Percentiles rank a stretch among this genome's conserved stretches.
Conservation (phyloP, 2,797 vertebrate genomes). For the Channa striata region DNA sequence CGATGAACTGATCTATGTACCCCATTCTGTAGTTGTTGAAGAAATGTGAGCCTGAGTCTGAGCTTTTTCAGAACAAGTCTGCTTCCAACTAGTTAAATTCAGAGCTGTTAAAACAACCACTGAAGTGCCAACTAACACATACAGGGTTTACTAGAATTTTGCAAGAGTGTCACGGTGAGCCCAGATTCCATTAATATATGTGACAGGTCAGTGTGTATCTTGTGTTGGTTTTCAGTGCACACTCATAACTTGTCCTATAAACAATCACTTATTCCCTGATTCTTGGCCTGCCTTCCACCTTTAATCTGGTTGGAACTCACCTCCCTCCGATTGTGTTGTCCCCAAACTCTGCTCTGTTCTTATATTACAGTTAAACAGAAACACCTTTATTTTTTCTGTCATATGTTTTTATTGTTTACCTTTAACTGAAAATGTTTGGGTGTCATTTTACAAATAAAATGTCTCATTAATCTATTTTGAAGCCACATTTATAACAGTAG, state of each 20-base stretch:
- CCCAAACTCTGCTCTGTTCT: no score
- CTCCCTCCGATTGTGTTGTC: neutral
- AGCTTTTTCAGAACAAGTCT: constrained; percentile 3
- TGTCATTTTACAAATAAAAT: no score
- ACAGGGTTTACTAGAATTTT: neutral
- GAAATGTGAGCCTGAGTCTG: constrained; percentile 40
- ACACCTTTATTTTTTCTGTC: no score
- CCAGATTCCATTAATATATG: neutral
- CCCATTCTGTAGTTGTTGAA: constrained; percentile 4
- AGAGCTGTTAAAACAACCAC: constrained; percentile 29
- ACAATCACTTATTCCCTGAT: constrained; percentile 15
- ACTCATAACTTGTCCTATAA: neutral
- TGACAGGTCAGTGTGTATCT: constrained; percentile 1
- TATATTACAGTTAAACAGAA: no score
- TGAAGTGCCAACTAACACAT: constrained; percentile 1
- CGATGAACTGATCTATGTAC: neutral
- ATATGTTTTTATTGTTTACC: no score
- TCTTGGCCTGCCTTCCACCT: constrained; percentile 8
- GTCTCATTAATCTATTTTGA: no score
- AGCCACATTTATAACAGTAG: no score
- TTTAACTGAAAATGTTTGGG: no score
- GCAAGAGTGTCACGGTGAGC: constrained; percentile 47
- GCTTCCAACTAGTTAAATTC: constrained; percentile 24
- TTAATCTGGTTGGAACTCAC: neutral
- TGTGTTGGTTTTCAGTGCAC: constrained; percentile 18